Base-by-base conservation (phyloP, 2,113 vertebrate species). In the Gadus chalcogrammus region DNA sequence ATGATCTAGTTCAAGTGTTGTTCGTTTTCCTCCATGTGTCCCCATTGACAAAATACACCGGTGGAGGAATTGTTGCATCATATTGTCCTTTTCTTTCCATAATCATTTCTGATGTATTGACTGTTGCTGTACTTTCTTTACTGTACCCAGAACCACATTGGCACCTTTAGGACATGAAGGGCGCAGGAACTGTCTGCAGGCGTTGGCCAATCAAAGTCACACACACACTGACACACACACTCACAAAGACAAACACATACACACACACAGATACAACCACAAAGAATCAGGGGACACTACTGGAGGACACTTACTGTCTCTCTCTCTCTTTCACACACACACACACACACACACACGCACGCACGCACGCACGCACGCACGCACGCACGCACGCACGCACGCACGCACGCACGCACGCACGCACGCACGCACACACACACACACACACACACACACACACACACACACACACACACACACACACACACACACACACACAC, bases 151-250 rank as follows among this genome's bases (percentile, higher is more conserved):
- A 56, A 16, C 58, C 66, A 67, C 64, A 65, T 38, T 18, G 56
- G 22, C 15, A 67, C 56, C 60, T 76, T 74, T 27, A 68, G 65
- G 67, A 55, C 65, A 78, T 71, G 70, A 76, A 74, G 55, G 67
- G 65, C 74, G 53, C 68, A 81, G 77, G 70, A 81, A 76, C 56
- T 82, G 73, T 59, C 76, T 24, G 55, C 13, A 73, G 66, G 76
- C 52, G 0, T 60, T 4, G 15, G 61, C 81, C 84, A 84, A 84
- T 88, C 79, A 76, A 61, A 72, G 58, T 70, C 67, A 24, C 55
- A 66, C 31, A 66, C n/a, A 66, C 64, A 15, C 55, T 48, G 28
- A 61, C 7, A 66, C 55, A 60, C 3, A 16, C 70, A 48, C 16
- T 52, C 8, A 28, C 35, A 72, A 15, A 24, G 24, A 24, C 24